Conservation (phyloP, 2,113 vertebrate genomes). For the Corythornis madagascariensis region DNA sequence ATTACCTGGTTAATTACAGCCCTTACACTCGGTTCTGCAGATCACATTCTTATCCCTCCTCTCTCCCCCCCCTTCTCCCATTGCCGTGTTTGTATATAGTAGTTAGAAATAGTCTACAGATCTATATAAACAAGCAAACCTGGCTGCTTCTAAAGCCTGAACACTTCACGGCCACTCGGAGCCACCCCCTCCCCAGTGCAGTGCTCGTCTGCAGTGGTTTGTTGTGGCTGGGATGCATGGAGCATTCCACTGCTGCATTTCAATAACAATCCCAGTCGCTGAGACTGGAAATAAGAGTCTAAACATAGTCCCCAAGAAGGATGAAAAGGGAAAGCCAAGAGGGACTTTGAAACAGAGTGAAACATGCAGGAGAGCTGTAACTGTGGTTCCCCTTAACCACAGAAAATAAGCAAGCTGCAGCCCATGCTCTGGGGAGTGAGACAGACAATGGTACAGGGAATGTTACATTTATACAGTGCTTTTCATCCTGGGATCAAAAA, state of each 20-base stretch:
- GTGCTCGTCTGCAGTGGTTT: background rate
- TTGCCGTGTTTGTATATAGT: background rate
- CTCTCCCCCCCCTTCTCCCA: background rate
- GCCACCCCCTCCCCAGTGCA: background rate
- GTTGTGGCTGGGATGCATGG: slow-evolving; percentile 4
- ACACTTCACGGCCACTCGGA: background rate
- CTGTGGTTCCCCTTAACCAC: background rate
- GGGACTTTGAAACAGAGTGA: slow-evolving; percentile 18
- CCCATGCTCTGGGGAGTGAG: background rate
- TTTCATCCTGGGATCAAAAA: slow-evolving; percentile 33
- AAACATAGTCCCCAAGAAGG: slow-evolving; percentile 21
- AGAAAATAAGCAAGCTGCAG: background rate
- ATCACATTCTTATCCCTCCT: slow-evolving; percentile 18
- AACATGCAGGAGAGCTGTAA: background rate
- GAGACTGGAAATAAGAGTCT: slow-evolving; percentile 26
- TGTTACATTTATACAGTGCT: background rate
- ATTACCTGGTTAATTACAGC: slow-evolving; percentile 67
- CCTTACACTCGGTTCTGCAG: slow-evolving; percentile 23
- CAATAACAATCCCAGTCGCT: slow-evolving; percentile 1
- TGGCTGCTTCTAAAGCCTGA: slow-evolving; percentile 7
- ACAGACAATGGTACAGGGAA: background rate
- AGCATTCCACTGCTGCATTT: slow-evolving; percentile 11
- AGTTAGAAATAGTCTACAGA: background rate
- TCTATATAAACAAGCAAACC: background rate
- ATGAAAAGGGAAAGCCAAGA: background rate